phyloP scores from a whole-genome alignment of 2,888 invertebrate species.

The Parnassius mnemosyne region DNA sequence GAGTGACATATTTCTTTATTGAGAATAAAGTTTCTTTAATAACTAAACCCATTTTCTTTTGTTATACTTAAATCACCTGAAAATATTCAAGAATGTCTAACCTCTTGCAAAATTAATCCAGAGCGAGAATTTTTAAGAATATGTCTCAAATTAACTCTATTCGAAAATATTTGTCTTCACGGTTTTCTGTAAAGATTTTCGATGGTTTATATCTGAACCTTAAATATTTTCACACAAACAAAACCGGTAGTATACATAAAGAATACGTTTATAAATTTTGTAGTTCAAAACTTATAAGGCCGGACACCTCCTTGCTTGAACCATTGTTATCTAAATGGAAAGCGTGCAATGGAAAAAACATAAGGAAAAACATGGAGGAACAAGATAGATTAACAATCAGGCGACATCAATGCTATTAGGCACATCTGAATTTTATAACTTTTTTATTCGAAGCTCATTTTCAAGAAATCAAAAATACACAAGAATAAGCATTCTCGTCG shows the following conservation, averaged over 20 bases:
- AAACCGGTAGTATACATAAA: constrained; percentile 69
- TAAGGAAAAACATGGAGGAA: constrained; percentile 34
- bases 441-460: too few relatives aligned
- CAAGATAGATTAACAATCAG: too few relatives aligned
- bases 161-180: constrained; percentile 51
- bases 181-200: constrained; percentile 57
- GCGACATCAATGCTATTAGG: too few relatives aligned
- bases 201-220: constrained; percentile 52
- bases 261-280: constrained; percentile 66
- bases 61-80: constrained; percentile 66
- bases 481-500: too few relatives aligned
- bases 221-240: constrained; percentile 58
- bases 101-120: constrained; percentile 52
- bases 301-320: constrained; percentile 71
- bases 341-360: constrained; percentile 64
- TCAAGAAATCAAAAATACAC: too few relatives aligned
- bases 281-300: constrained; percentile 59
- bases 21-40: too few relatives aligned
- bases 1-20: too few relatives aligned
- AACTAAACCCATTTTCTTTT: constrained; percentile 48
- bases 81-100: constrained; percentile 68
- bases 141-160: constrained; percentile 69
- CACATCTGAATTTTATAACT: too few relatives aligned
- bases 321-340: constrained; percentile 67
- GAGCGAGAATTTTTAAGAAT: constrained; percentile 60